Conservation (phyloP, 2,113 vertebrate species). For the Octodon degus region DNA sequence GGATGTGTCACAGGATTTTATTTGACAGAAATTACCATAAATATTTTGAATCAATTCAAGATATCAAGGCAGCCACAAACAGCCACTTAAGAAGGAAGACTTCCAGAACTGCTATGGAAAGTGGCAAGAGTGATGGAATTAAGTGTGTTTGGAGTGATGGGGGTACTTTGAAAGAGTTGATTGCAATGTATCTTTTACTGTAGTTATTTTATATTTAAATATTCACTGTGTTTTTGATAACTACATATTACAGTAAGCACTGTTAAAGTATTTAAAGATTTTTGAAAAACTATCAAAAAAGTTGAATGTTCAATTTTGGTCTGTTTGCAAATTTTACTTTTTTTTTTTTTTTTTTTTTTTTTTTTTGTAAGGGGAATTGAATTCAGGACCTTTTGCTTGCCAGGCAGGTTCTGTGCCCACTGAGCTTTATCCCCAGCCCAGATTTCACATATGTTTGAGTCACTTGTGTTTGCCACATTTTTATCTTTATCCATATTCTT, state of each 20-base stretch:
- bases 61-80: neutral
- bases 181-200: neutral
- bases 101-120: neutral
- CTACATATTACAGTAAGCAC: neutral
- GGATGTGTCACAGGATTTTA: neutral
- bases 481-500: neutral
- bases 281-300: neutral
- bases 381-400: no score
- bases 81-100: neutral
- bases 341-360: no score
- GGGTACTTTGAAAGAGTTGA: neutral
- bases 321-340: neutral
- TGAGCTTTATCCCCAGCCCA: no score
- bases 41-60: neutral
- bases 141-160: neutral
- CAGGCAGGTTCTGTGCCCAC: no score
- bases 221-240: neutral
- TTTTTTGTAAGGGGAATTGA: no score
- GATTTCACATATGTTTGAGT: neutral
- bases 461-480: neutral
- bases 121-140: neutral
- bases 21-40: neutral
- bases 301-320: neutral
- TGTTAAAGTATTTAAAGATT: constrained; percentile 16
- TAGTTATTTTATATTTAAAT: neutral